phyloP scores from a whole-genome alignment of 2,888 invertebrate genomes.

The Vesta saturnalis region DNA sequence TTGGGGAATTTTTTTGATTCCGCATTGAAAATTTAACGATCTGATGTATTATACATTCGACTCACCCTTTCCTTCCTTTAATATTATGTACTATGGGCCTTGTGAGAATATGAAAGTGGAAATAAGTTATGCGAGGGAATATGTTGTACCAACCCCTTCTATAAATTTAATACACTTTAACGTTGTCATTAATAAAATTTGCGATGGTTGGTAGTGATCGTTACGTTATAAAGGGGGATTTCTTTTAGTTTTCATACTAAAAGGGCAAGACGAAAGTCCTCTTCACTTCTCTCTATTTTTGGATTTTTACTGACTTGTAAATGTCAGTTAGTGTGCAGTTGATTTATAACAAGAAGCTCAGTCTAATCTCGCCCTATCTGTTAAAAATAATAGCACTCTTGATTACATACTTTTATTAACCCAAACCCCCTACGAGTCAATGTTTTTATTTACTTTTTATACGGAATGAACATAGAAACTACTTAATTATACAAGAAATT shows the following conservation, averaged over 20 bases:
- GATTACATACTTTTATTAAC: not conserved
- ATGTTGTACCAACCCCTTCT: slow-evolving; percentile 11
- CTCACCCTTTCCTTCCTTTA: not conserved
- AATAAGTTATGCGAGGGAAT: slow-evolving; percentile 15
- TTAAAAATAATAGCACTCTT: slow-evolving; percentile 1
- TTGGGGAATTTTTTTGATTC: not conserved
- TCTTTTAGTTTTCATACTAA: not conserved
- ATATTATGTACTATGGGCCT: slow-evolving; percentile 4
- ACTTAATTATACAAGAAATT: not conserved
- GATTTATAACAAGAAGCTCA: not conserved
- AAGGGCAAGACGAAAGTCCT: not conserved
- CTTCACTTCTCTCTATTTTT: not conserved
- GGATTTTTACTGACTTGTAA: slow-evolving; percentile 1
- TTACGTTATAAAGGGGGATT: not conserved
- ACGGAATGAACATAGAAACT: not conserved
- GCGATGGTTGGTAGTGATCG: slow-evolving; percentile 9
- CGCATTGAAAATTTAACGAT: not conserved
- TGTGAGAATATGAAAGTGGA: slow-evolving; percentile 9
- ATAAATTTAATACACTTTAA: slow-evolving; percentile 14
- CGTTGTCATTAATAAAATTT: slow-evolving; percentile 14
- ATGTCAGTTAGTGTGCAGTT: slow-evolving; percentile 1
- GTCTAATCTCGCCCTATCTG: slow-evolving; percentile 1
- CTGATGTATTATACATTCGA: slow-evolving; percentile 1
- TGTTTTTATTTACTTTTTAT: slow-evolving; percentile 1
- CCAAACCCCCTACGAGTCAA: too few relatives aligned